Percentiles rank a stretch among this genome's conserved stretches.
These are phyloP conservation scores for Platalea minor DNA, from an alignment of 2,797 vertebrate genomes.

Conservation along the genomic window DNA sequence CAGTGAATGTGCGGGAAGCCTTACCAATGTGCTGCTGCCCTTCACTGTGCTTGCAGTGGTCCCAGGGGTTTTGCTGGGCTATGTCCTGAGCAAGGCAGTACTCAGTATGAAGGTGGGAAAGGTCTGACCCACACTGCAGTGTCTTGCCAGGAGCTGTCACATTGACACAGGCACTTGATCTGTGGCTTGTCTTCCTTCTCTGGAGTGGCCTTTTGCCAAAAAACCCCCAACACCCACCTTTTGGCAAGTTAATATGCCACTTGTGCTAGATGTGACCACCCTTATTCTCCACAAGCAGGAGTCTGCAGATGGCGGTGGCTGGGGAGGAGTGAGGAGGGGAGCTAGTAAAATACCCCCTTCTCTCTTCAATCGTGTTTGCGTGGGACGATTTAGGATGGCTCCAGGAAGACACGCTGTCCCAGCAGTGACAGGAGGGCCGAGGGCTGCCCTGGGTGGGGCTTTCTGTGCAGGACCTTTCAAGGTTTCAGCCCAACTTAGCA, in stretches of 20 bases:
- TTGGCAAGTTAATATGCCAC: background rate
- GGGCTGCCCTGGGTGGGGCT: background rate
- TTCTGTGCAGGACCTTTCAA: background rate
- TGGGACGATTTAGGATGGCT: background rate
- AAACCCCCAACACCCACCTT: background rate
- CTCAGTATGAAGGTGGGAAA: background rate
- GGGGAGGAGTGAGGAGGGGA: background rate
- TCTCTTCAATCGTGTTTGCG: background rate
- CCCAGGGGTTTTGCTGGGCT: background rate
- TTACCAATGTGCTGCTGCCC: background rate
- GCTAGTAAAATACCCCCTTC: background rate
- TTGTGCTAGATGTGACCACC: background rate
- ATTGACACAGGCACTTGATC: rapidly evolving
- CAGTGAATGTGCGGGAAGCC: background rate
- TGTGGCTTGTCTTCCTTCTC: background rate
- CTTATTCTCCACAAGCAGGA: background rate
- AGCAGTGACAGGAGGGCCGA: background rate
- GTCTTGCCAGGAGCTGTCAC: background rate
- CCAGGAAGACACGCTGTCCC: background rate
- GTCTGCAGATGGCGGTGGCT: background rate
- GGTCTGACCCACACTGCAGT: background rate
- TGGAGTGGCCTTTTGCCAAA: background rate
- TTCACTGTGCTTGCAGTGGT: background rate
- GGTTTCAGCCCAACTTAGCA: background rate
- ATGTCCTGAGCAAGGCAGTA: background rate